Evolutionary conservation across 2,113 vertebrate genomes (phyloP), one percentile per base, ranked within the genome.

Genomic region (Bombycilla garrulus): DNA sequence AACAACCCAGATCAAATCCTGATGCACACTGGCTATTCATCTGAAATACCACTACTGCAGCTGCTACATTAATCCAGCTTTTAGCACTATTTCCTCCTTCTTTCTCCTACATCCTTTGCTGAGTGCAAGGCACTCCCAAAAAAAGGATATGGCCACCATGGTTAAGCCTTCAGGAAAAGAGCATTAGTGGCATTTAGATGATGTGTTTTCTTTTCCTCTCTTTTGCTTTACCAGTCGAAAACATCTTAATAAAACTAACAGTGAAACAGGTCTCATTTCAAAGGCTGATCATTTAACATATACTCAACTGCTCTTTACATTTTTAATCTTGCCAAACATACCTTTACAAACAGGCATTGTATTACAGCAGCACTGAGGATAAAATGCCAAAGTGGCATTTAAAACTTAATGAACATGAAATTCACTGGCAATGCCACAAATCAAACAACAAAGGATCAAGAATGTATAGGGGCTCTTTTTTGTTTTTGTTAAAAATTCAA

Each of bases 231-330:
- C 45, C 44, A 77, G 51, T 70, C 85, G 54, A 42, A 96, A 94
- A 64, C 21, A 78, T 40, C 65, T 80, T 92, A 81, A 65, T 60
- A 90, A 91, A 93, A 90, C 61, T 66, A 97, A 91, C 31, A 86
- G 62, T 36, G 38, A 51, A 90, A 93, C 0, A 5, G 64, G 38
- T 91, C 64, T 92, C 25, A 76, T 93, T 96, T 94, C 90, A 96
- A 83, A 92, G 74, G 48, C 58, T 62, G 65, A 85, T 83, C 73
- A 58, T 70, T 81, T 92, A 62, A 86, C 84, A 47, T 51, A 90
- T 11, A 91, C 21, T 58, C 50, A 81, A 91, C 71, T 15, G 36
- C 4, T 65, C 82, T 86, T 89, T 69, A 78, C 26, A 58, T 76
- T 94, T 96, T 91, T 45, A 50, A 91, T 79, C 72, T 90, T 88